Evolutionary conservation across 2,113 vertebrate genomes (phyloP).

Genomic region (Trichechus manatus): DNA sequence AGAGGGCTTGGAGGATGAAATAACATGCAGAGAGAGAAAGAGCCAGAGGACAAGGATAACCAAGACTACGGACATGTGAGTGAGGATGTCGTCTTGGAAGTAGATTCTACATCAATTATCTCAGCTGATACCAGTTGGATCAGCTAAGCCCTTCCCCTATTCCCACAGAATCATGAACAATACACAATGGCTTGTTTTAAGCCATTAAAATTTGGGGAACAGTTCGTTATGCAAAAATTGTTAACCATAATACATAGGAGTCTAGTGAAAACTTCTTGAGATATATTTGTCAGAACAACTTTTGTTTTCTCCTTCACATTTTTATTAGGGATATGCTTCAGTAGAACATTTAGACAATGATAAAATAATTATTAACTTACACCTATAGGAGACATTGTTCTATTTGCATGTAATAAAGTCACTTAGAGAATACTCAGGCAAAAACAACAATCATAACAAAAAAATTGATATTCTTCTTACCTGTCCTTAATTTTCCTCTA

Average conservation of each 20-base stretch:
- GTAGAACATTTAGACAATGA: not conserved
- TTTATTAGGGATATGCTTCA: not conserved
- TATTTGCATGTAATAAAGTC: not conserved
- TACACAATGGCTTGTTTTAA: not conserved
- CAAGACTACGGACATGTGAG: too few species aligned
- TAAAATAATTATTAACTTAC: constrained; percentile 12
- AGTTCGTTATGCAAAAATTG: not conserved
- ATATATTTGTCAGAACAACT: not conserved
- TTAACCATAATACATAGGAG: not conserved
- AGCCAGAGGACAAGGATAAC: not conserved
- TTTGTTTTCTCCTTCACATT: constrained; percentile 6
- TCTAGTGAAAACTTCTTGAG: constrained; percentile 18
- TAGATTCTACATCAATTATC: not conserved
- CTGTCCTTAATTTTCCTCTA: not conserved
- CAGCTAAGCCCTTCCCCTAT: not conserved
- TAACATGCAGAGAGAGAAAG: not conserved
- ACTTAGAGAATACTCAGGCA: not conserved
- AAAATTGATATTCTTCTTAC: not conserved
- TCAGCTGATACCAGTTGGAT: not conserved
- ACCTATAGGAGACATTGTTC: not conserved
- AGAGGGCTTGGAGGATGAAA: not conserved
- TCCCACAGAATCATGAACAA: not conserved
- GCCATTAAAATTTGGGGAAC: not conserved
- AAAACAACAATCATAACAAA: constrained; percentile 28
- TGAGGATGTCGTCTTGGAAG: not conserved